Conservation (phyloP, 2,797 vertebrate species). For the Lutjanus argentimaculatus region DNA sequence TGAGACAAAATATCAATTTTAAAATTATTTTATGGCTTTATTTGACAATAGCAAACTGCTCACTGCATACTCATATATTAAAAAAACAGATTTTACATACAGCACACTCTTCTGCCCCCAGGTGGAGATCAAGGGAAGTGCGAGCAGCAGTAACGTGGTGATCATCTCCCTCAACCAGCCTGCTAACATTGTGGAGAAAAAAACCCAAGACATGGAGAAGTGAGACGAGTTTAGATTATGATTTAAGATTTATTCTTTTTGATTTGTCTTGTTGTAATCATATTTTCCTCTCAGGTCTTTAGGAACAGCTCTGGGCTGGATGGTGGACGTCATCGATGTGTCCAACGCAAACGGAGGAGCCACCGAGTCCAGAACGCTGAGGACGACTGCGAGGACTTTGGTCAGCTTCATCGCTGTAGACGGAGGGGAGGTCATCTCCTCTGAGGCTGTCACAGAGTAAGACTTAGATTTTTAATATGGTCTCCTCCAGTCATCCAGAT, state of each 20-base stretch:
- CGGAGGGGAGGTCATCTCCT: constrained; percentile 40
- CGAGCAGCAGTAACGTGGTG: constrained; percentile 71
- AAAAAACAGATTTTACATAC: too few relatives aligned
- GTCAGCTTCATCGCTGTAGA: constrained; percentile 71
- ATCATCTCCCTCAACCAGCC: constrained; percentile 80
- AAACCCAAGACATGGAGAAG: constrained; percentile 75
- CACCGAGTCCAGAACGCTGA: constrained; percentile 32
- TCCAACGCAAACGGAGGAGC: constrained; percentile 29
- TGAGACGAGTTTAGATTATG: constrained; percentile 47
- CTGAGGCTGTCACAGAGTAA: constrained; percentile 76
- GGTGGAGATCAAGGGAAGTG: constrained; percentile 76
- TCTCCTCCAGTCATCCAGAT: too few relatives aligned
- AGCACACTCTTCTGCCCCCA: constrained; percentile 48
- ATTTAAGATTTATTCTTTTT: accelerated
- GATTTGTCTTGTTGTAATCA: accelerated
- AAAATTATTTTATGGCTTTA: too few relatives aligned
- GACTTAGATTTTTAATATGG: constrained; percentile 17
- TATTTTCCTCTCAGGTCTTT: constrained; percentile 74
- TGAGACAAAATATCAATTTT: too few relatives aligned
- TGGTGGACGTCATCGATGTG: constrained; percentile 69
- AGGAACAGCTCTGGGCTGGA: constrained; percentile 77
- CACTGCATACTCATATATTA: too few relatives aligned
- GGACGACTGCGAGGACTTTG: constrained; percentile 53
- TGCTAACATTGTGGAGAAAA: constrained; percentile 78
- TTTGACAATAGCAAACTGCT: too few relatives aligned